Base-by-base conservation (phyloP, 2,113 vertebrate genomes). In the Chrysochloris asiatica region DNA sequence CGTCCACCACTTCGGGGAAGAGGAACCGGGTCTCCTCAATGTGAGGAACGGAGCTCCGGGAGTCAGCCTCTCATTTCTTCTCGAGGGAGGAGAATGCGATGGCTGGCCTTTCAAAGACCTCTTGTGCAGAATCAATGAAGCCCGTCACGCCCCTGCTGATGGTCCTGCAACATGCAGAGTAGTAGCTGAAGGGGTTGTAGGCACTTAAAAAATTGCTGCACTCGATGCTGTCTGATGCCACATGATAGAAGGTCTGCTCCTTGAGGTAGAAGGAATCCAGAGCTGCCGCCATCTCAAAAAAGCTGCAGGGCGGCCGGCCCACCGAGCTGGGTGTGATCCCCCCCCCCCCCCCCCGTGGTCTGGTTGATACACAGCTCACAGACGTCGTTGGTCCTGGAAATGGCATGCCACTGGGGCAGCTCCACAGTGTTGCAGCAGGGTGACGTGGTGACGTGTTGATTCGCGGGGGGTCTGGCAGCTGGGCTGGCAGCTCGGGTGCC, bases 151-250 rank as follows among this genome's bases (percentile, higher is more conserved):
- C 96, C 93, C 96, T 96, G 86, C 82, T 94, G 69, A 98, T 89
- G 6, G 97, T 98, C 95, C 98, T 98, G 97, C 99, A 99, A 98
- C 99, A 99, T 95, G 98, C 99, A 96, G 98, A 98, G 96, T 99
- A 99, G 95, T 97, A 98, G 95, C 97, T 97, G 79, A 98, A 98
- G 10, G 98, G 98, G 95, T 98, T 99, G 93, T 99, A 99, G 94
- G 97, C 98, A 94, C 95, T 97, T 92, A 98, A 95, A 79, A 99
- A 97, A 94, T 98, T 98, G 97, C 97, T 98, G 97, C 99, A 99
- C 90, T 97, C 97, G 72, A 96, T 93, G 63, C 91, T 96, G 79
- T 81, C 95, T 11, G 98, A 97, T n/a, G 94, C 48, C 84, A 96
- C 94, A 7, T 94, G 96, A 89, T 98, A 95, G 96, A 97, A 98